phyloP scores from a whole-genome alignment of 2,113 vertebrate genomes.

The Aptenodytes patagonicus region DNA sequence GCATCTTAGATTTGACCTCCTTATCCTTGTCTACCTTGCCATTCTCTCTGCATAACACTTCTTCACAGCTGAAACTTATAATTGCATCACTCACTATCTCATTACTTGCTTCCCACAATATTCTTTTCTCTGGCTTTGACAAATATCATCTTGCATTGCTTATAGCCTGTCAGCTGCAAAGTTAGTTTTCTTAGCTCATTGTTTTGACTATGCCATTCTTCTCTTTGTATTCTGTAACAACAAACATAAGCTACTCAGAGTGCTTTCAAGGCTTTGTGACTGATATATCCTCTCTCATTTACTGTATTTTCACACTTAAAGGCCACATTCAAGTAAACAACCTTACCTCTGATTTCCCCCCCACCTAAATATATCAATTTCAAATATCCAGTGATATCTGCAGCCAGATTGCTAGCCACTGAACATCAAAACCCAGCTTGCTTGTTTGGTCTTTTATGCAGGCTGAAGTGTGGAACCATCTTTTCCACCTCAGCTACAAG shows the following conservation, averaged over 20 bases:
- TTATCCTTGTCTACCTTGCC: neutral
- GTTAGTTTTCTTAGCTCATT: conserved; percentile 34
- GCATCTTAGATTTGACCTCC: neutral
- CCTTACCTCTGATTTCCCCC: neutral
- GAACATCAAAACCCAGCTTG: neutral
- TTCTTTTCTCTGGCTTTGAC: conserved; percentile 26
- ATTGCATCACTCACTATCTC: neutral
- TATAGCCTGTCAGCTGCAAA: conserved; percentile 37
- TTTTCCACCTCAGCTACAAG: neutral
- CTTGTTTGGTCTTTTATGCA: neutral
- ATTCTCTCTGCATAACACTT: neutral
- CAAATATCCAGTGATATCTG: neutral
- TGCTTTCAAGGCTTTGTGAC: neutral
- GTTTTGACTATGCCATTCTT: conserved; percentile 44
- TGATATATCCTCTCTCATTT: neutral
- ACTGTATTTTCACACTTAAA: neutral
- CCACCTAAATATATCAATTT: neutral
- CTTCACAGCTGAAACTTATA: neutral
- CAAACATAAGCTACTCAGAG: conserved; percentile 34
- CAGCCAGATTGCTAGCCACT: neutral
- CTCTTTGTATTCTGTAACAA: neutral
- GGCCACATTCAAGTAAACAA: neutral
- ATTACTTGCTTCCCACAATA: conserved; percentile 1
- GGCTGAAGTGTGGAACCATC: neutral
- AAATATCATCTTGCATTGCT: conserved; percentile 8